Evolutionary conservation across 1,140 invertebrate genomes (phyloP).

Genomic region (Mya arenaria): DNA sequence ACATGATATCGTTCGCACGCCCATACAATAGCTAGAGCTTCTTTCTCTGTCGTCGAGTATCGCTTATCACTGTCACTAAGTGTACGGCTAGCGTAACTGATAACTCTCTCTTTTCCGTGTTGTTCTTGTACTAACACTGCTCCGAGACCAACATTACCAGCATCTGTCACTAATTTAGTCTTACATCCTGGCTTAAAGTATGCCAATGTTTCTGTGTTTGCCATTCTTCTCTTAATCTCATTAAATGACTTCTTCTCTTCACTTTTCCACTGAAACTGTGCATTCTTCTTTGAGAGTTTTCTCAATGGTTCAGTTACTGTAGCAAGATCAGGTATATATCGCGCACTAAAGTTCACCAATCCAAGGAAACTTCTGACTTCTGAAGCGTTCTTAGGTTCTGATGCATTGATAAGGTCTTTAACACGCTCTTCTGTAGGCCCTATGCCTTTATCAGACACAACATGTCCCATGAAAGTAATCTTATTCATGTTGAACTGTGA

Average conservation of each 20-base stretch:
- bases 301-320: constrained; percentile 54
- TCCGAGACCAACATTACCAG: too few relatives aligned
- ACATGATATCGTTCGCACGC: too few relatives aligned
- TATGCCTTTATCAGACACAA: constrained; percentile 56
- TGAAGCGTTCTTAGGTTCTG: constrained; percentile 38
- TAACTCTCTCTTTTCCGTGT: too few relatives aligned
- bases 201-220: too few relatives aligned
- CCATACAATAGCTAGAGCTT: too few relatives aligned
- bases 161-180: too few relatives aligned
- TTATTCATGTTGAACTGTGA: constrained; percentile 44
- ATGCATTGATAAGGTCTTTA: constrained; percentile 67
- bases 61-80: too few relatives aligned
- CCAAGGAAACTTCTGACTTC: constrained; percentile 64
- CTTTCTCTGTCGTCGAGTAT: too few relatives aligned
- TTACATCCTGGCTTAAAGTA: too few relatives aligned
- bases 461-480: constrained; percentile 57
- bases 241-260: constrained; percentile 53
- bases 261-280: constrained; percentile 47
- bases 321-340: constrained; percentile 60
- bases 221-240: too few relatives aligned
- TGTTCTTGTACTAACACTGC: too few relatives aligned
- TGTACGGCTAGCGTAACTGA: too few relatives aligned
- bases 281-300: constrained; percentile 48
- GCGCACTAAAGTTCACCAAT: constrained; percentile 55
- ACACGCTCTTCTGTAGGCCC: constrained; percentile 69